Conservation (phyloP, 1,140 invertebrate genomes). For the Trypoxylus dichotomus region DNA sequence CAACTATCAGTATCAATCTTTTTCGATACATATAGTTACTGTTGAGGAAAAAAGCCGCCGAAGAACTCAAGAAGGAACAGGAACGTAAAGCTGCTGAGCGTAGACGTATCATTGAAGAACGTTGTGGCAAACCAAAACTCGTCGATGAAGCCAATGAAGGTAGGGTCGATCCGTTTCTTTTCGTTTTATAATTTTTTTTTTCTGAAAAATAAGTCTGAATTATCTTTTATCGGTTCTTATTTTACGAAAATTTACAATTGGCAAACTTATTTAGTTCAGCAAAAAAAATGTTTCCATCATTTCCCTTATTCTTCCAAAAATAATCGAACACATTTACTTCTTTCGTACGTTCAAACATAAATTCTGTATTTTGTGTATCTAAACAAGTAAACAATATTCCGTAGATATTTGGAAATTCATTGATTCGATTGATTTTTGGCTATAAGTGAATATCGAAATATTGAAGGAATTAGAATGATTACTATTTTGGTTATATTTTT, state of each 20-base stretch:
- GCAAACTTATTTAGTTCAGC: constrained; percentile 4
- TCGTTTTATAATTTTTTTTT: background rate
- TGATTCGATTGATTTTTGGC: too few relatives aligned
- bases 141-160: constrained; percentile 92
- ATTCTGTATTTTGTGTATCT: background rate
- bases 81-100: constrained; percentile 97
- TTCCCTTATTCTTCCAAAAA: background rate
- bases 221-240: background rate
- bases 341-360: background rate
- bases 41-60: constrained; percentile 99
- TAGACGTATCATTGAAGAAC: constrained; percentile 94
- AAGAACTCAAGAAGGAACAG: constrained; percentile 99
- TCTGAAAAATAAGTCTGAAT: background rate
- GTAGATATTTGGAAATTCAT: too few relatives aligned
- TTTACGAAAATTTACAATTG: background rate
- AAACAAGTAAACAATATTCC: too few relatives aligned
- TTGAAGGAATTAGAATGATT: too few relatives aligned
- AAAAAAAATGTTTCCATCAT: constrained; percentile 11
- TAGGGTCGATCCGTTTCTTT: constrained; percentile 54
- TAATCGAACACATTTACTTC: constrained; percentile 4
- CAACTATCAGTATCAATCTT: background rate
- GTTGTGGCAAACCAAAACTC: constrained; percentile 88
- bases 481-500: too few relatives aligned
- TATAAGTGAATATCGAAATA: too few relatives aligned
- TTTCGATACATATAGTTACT: constrained; percentile 69